phyloP scores from a whole-genome alignment of 2,113 vertebrate genomes.

The Hemichromis elongatus region DNA sequence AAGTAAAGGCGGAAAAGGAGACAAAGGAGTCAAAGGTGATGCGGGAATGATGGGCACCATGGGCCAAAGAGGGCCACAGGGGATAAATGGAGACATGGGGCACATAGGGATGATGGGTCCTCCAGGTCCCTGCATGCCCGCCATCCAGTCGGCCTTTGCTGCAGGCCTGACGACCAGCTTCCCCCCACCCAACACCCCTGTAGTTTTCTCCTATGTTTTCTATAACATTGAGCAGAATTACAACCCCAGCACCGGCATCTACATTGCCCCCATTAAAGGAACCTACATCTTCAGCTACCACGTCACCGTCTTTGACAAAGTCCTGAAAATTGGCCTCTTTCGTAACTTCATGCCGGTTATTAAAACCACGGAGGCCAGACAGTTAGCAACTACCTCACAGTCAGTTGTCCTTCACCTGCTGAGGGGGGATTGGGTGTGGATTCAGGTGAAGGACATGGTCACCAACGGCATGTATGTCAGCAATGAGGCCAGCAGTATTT shows the following conservation, averaged over 20 bases:
- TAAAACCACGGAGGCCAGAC: conserved; percentile 39
- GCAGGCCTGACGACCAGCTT: conserved; percentile 27
- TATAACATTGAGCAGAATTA: conserved; percentile 57
- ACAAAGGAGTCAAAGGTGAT: conserved; percentile 27
- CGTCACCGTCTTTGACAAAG: not conserved
- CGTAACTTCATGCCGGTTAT: conserved; percentile 43
- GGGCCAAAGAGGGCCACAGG: conserved; percentile 28
- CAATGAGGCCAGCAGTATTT: conserved; percentile 56
- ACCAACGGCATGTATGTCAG: conserved; percentile 60
- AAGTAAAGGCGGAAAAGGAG: conserved; percentile 27
- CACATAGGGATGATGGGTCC: conserved; percentile 43
- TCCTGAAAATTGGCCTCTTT: conserved; percentile 65
- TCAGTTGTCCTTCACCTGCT: conserved; percentile 53
- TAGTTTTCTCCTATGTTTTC: conserved; percentile 37
- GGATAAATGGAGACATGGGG: conserved; percentile 47
- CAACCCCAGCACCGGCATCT: conserved; percentile 44
- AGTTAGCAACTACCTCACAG: conserved; percentile 54
- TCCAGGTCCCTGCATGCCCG: conserved; percentile 64
- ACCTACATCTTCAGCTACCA: conserved; percentile 70
- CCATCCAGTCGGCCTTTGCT: conserved; percentile 63
- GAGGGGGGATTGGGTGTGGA: conserved; percentile 56
- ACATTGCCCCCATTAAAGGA: conserved; percentile 61
- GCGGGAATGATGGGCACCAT: conserved; percentile 18
- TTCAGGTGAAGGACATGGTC: conserved; percentile 51
- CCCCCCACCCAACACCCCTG: conserved; percentile 40